Base-by-base conservation (phyloP, 2,888 invertebrate species). In the Cerastoderma edule region DNA sequence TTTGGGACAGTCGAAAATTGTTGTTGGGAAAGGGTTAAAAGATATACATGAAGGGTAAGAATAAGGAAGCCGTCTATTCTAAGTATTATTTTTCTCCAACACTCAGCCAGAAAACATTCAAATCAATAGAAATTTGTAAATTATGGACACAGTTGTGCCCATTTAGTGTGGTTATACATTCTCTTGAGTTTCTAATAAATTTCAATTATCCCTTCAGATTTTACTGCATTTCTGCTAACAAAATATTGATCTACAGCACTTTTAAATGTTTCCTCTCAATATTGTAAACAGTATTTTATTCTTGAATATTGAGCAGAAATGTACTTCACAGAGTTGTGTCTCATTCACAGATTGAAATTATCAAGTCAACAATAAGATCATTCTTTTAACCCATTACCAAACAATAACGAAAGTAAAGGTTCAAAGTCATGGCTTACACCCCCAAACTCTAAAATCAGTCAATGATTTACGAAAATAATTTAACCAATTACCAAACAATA, bases 181-280 rank as follows among this genome's bases (percentile, higher is more conserved):
- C 22, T 56, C 22, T 56, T 56, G 27, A 32, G 28, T 24, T 4
- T 56, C 56, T 24, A 56, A 56, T 56, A 56, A 56, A 56, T 24
- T 32, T 56, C 56, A 56, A n/a, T 32, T 56, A n/a, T 56, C 27
- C 56, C 32, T 32, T n/a, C 22, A 27, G 19, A 56, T 56, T 56
- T 56, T 24, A 56, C 56, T 3, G 27, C 56, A 56, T 32, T 56
- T 56, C 32, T 30, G 30, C 32, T n/a, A n/a, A n/a, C 56, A 30
- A n/a, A 56, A 56, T 56, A 24, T 56, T 56, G 19, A 56, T n/a
- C 32, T 56, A 56, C 22, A n/a, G 10, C 56, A 56, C 32, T 27
- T 16, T 53, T 22, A 53, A 24, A 13, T 53, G n/a, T n/a, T n/a
- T n/a, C n/a, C n/a, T n/a, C n/a, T n/a, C n/a, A n/a, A n/a, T n/a